These are phyloP conservation scores for Proteles cristata DNA, from an alignment of 2,113 vertebrate genomes.

Conservation along the genomic window DNA sequence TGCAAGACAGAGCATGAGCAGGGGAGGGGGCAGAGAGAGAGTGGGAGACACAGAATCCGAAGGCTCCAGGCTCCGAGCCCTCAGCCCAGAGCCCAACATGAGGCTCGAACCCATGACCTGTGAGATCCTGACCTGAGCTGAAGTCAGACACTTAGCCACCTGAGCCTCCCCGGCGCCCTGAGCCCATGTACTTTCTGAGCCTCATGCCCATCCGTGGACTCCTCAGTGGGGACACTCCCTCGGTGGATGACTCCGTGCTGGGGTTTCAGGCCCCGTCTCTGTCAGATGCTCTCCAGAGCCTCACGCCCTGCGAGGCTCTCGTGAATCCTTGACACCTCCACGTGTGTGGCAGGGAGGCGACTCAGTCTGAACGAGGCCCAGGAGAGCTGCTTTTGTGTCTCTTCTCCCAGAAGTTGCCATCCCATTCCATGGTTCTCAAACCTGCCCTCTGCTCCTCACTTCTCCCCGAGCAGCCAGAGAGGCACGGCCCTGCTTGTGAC, in stretches of 20 bases:
- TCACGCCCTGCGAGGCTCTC: fast-evolving
- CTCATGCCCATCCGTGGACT: no score
- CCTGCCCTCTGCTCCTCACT: no score
- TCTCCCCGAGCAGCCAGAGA: background rate
- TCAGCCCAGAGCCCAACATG: no score
- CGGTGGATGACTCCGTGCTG: background rate
- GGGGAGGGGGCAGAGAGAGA: no score
- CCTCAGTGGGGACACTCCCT: background rate
- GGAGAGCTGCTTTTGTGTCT: background rate
- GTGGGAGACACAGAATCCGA: no score
- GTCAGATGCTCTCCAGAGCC: background rate
- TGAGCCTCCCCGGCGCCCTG: background rate
- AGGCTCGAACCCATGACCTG: no score
- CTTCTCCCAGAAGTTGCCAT: background rate
- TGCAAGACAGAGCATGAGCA: no score
- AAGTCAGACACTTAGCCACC: background rate
- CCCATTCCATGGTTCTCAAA: background rate
- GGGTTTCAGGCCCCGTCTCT: background rate
- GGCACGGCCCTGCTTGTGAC: background rate
- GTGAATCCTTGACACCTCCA: fast-evolving
- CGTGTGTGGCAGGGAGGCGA: background rate
- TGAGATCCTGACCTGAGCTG: background rate
- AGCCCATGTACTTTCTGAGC: background rate
- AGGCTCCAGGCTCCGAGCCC: no score
- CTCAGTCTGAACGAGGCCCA: background rate